Evolutionary conservation across 2,888 invertebrate species (phyloP), one percentile per base, ranked within the genome.

Genomic region (Phanerotoma sp.): DNA sequence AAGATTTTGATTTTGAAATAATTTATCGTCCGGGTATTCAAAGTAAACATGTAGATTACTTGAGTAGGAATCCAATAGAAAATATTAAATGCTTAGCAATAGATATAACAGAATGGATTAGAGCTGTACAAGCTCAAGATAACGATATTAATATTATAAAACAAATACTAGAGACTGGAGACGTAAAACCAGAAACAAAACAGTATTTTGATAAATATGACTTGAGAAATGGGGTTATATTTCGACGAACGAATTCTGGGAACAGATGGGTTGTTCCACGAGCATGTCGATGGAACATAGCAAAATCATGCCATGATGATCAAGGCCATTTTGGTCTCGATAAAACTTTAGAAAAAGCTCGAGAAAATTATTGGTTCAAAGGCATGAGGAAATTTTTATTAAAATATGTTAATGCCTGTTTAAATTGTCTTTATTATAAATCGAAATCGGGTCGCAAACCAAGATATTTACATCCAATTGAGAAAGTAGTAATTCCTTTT

Each of bases 301-400:
- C 70, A 22, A 63, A 65, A 7, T 60, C 64, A 28, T 72, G 71
- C 44, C 77, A 78, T 47, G 76, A 77, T 47, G 72, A 74, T 9
- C 61, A 68, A 21, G 75, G 73, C 9, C 77, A 78, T 58, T 69
- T 75, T 49, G 71, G 66, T 3, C 15, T 66, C 4, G 67, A 71
- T 5, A 73, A 72, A 56, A 73, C 70, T 3, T 20, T 71, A 4
- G 60, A 69, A 18, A 61, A 62, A 44, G 48, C 77, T n/a, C 42
- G 54, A 7, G 62, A 66, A 40, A 56, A 63, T 22, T 79, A 74
- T 57, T 79, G 74, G 74, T 78, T 78, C 52, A 71, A 71, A 1
- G 63, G 67, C 9, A 70, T 77, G 71, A 51, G 62, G 10, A 51
- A 58, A n/a, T 74, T 73, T 37, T 67, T 76, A 1, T 65, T 71